Evolutionary conservation across 2,797 vertebrate genomes (phyloP).

Genomic region (Hydrolagus colliei): DNA sequence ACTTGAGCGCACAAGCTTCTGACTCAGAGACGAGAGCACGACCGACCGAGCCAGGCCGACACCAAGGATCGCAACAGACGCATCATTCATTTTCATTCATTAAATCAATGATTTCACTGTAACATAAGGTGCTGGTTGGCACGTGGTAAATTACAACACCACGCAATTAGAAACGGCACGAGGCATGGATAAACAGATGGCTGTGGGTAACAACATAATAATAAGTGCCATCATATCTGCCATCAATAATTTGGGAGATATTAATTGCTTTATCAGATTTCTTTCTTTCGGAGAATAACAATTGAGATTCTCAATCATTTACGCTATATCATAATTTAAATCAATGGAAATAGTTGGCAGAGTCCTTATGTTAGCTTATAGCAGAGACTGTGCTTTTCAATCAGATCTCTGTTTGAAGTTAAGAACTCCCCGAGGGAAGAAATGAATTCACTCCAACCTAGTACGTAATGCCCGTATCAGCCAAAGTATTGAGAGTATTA

Average conservation of each 20-base stretch:
- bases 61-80: background rate
- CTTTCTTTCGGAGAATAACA: background rate
- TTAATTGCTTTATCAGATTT: constrained; percentile 26
- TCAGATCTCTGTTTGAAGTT: background rate
- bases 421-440: background rate
- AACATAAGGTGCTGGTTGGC: background rate
- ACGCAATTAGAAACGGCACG: constrained; percentile 5
- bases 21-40: background rate
- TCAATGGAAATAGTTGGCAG: background rate
- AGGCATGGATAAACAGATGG: constrained; percentile 5
- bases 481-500: background rate
- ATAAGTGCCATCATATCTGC: background rate
- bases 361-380: background rate
- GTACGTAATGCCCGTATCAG: background rate
- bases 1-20: background rate
- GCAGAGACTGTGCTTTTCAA: background rate
- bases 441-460: background rate
- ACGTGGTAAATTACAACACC: background rate
- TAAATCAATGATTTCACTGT: background rate
- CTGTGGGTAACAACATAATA: constrained; percentile 8
- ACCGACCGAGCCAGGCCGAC: background rate
- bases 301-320: background rate
- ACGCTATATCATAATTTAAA: background rate
- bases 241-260: constrained; percentile 18
- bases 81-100: background rate